Evolutionary conservation across 2,888 invertebrate species (phyloP), one percentile per base, ranked within the genome.

Genomic region (Xiphydria camelus): DNA sequence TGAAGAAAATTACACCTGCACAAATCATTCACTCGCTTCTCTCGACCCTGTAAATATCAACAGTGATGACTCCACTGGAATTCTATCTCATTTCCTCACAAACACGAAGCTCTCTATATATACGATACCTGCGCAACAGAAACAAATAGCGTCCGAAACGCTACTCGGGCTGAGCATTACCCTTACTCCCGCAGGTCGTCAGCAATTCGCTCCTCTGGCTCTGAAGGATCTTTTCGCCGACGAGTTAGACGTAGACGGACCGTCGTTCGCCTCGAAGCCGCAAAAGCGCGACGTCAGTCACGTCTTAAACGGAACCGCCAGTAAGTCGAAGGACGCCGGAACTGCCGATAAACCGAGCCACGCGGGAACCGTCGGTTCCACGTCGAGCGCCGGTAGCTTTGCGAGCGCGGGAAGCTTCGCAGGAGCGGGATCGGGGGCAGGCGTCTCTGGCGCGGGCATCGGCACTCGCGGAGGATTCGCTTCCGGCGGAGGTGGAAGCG

Each of bases 271-370:
- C 25, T 23, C 51, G 26, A 48, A 49, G 46, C 45, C 53, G 36
- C 49, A 49, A 49, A 57, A 55, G 17, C 53, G 57, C 14, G 51
- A 46, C 12, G 46, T 47, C 42, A 34, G 45, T 42, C 51, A 40
- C 17, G 39, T 35, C 15, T 5, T 23, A 25, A 48, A 32, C 45
- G 49, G 49, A 46, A 47, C 45, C 14, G 43, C 31, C 14, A 48
- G n/a, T n/a, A n/a, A 46, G 34, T 47, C 47, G 39, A 49, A 54
- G 18, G 49, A 49, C 25, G 54, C 43, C 37, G n/a, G n/a, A n/a
- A 47, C 46, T 44, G 42, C 50, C 3, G 45, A 47, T 38, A 37
- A 41, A 1, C 25, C 36, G 4, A 1, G 37, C 1, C 29, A 19
- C 6, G 32, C 41, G 4, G 29, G 22, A 2, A 29, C 20, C n/a